A percentile compares a stretch with the other conserved stretches of the same genome.
Conservation (phyloP, 1,140 invertebrate species). For the Sinella curviseta region DNA sequence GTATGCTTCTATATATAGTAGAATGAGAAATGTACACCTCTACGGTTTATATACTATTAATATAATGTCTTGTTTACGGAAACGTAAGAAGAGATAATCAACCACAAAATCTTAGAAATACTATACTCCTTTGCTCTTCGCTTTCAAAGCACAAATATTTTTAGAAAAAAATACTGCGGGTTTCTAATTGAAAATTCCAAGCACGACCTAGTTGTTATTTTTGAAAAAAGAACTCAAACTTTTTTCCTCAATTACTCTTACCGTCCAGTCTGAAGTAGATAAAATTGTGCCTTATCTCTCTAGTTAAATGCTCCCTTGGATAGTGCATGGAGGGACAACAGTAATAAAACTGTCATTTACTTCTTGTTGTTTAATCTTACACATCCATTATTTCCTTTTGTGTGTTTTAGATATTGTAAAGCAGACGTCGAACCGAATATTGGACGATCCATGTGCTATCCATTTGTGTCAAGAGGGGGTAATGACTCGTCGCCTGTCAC, state of each 20-base stretch:
- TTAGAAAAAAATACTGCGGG: background rate
- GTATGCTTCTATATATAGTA: background rate
- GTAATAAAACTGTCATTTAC: no score
- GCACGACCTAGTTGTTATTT: background rate
- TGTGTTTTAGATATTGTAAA: conserved; percentile 28
- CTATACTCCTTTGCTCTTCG: no score
- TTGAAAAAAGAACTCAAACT: background rate
- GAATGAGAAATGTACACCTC: background rate
- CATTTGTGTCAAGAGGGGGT: conserved; percentile 1
- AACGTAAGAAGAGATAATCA: no score
- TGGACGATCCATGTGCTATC: conserved; percentile 34
- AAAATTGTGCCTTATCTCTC: no score
- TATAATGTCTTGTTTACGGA: no score
- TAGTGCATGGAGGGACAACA: no score
- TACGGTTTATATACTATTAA: no score
- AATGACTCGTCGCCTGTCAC: conserved; percentile 23
- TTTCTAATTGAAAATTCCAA: background rate
- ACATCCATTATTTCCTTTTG: background rate
- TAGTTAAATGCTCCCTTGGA: no score
- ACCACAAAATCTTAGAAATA: no score
- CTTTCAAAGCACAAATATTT: no score
- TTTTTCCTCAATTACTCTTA: no score
- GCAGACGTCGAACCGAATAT: conserved; percentile 33
- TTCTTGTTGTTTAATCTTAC: background rate
- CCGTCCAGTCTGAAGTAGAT: no score